Base-by-base conservation (phyloP, 2,888 invertebrate species). In the Apodemia zela region DNA sequence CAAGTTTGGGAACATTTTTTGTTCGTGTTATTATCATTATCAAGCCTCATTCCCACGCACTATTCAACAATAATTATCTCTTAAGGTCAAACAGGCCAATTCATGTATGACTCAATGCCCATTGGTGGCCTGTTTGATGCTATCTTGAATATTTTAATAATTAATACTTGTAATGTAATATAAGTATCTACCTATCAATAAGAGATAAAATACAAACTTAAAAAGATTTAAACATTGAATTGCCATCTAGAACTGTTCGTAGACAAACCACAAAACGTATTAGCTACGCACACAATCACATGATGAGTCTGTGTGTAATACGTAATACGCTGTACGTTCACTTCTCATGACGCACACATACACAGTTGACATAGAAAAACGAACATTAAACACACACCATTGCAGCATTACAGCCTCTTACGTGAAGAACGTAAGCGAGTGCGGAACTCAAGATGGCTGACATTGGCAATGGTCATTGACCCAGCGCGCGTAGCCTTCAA, bases 381-480 rank as follows among this genome's bases (percentile, higher is more conserved):
- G 78, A 87, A 76, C 86, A 87, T 85, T 88, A 88, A 72, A 86
- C 89, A 64, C 90, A 89, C 89, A 91, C 90, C 75, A 72, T 72
- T 75, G 76, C 75, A 77, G 75, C 77, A 80, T 90, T 90, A 90
- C 90, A 88, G 89, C 87, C 85, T 90, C 90, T 90, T 90, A 90
- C 90, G 90, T 90, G 89, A 88, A 82, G 88, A 84, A 88, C 88
- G 88, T 89, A 89, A 90, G 89, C 89, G 83, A 87, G 81, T 85
- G 89, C 90, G 90, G 90, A 89, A 90, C 89, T 87, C 89, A 89
- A 90, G 87, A 89, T 90, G 90, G 90, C 91, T 91, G 91, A 90
- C 91, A 91, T 91, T 91, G 91, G 91, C 91, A 91, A 89, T 91
- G 91, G 89, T 89, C 89, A 73, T 79, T 83, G 89, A 89, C 81